These are phyloP conservation scores for Trichoplusia ni DNA, from an alignment of 1,140 invertebrate species.

Conservation along the genomic window DNA sequence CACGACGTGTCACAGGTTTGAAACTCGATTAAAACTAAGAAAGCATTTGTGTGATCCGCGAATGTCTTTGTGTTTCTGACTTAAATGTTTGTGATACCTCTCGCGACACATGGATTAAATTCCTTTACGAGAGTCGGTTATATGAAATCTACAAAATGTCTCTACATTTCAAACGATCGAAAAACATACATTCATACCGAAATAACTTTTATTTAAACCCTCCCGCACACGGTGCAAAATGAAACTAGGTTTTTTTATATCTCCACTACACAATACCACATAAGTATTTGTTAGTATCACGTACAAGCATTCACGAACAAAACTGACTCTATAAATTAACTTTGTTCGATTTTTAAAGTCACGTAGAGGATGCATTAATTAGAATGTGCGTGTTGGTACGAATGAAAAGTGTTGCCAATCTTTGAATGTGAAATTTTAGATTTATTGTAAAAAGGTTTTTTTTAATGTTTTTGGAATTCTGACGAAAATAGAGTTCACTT, in stretches of 20 bases:
- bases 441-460: not conserved
- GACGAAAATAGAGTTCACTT: no score
- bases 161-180: no score
- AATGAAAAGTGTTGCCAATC: slow-evolving; percentile 27
- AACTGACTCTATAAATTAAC: slow-evolving; percentile 42
- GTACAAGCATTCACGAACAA: slow-evolving; percentile 39
- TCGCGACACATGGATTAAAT: no score
- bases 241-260: slow-evolving; percentile 32
- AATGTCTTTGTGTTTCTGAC: no score
- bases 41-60: no score
- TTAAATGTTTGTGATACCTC: no score
- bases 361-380: slow-evolving; percentile 49
- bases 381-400: slow-evolving; percentile 22
- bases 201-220: slow-evolving; percentile 5
- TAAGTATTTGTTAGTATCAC: slow-evolving; percentile 47
- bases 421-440: slow-evolving; percentile 5
- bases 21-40: no score
- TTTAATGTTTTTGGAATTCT: not conserved
- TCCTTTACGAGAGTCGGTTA: no score
- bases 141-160: no score
- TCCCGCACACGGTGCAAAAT: slow-evolving; percentile 20
- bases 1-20: no score
- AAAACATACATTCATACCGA: not conserved
- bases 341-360: slow-evolving; percentile 40
- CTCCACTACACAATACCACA: slow-evolving; percentile 35